Conservation (phyloP, 1,140 invertebrate genomes). For the Pseudomyrmex dendroicus region DNA sequence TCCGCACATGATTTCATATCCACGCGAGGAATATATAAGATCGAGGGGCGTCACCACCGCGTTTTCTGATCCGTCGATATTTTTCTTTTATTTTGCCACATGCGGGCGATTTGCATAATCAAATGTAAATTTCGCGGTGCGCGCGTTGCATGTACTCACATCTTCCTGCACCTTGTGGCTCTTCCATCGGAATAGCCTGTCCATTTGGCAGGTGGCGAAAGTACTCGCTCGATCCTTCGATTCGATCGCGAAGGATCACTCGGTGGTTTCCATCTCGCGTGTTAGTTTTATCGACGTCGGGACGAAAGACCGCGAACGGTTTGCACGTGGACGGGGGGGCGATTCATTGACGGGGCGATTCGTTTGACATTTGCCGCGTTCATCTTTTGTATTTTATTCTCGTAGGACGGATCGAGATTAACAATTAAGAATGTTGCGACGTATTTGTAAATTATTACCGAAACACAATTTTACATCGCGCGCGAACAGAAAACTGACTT, state of each 20-base stretch:
- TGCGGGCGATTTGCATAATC: constrained; percentile 64
- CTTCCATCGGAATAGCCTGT: constrained; percentile 81
- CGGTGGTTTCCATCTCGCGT: neutral
- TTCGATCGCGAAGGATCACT: constrained; percentile 3
- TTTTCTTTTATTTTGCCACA: neutral
- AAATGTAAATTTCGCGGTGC: neutral
- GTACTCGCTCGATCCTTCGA: constrained; percentile 13
- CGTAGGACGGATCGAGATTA: neutral
- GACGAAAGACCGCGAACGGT: neutral
- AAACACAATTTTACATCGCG: neutral
- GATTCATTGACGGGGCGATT: constrained; percentile 5
- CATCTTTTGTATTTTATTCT: neutral
- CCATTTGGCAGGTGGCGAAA: constrained; percentile 73
- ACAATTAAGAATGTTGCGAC: neutral
- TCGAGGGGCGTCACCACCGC: no score
- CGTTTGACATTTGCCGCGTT: neutral
- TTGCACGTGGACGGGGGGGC: constrained; percentile 36
- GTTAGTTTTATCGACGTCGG: neutral
- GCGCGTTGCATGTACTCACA: constrained; percentile 73
- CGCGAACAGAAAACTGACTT: no score
- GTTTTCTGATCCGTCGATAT: neutral
- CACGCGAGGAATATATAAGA: neutral
- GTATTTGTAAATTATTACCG: no score
- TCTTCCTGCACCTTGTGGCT: constrained; percentile 80
- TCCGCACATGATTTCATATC: no score